These are phyloP conservation scores for Silurus aristotelis DNA, from an alignment of 2,797 vertebrate genomes.

Conservation along the genomic window DNA sequence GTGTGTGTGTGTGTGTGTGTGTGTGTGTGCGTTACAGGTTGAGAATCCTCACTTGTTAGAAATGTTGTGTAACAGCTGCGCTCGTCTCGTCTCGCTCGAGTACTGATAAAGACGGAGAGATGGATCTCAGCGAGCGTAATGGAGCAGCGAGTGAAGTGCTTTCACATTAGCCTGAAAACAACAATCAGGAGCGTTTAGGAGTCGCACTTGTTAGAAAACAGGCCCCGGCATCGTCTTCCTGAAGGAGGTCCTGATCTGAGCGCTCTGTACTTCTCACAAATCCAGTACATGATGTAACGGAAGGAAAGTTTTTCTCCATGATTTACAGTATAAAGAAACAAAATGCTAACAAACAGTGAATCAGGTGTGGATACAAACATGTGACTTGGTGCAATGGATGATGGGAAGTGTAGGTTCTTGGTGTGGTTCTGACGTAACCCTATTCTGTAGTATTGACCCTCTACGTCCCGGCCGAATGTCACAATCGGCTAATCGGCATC, in stretches of 20 bases:
- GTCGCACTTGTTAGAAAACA: not conserved
- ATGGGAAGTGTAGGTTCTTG: no score
- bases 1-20: not conserved
- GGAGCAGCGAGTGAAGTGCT: conserved; percentile 2
- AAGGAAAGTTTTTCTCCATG: no score
- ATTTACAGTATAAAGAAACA: no score
- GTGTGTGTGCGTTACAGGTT: not conserved
- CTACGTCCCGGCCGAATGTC: no score
- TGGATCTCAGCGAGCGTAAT: not conserved
- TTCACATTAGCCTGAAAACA: not conserved
- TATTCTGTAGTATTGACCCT: no score
- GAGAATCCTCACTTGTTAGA: not conserved
- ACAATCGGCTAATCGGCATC: not conserved
- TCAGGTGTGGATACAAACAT: no score
- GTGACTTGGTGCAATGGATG: no score
- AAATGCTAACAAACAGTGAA: no score
- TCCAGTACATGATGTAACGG: not conserved
- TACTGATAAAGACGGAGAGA: not conserved
- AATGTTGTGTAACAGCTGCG: not conserved
- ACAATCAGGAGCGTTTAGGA: not conserved
- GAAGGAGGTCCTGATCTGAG: not conserved
- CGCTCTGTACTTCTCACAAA: not conserved
- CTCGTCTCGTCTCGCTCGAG: not conserved
- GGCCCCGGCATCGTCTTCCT: not conserved
- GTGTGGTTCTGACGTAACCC: no score